Evolutionary conservation across 1,140 invertebrate species (phyloP).

Genomic region (Venturia canescens): DNA sequence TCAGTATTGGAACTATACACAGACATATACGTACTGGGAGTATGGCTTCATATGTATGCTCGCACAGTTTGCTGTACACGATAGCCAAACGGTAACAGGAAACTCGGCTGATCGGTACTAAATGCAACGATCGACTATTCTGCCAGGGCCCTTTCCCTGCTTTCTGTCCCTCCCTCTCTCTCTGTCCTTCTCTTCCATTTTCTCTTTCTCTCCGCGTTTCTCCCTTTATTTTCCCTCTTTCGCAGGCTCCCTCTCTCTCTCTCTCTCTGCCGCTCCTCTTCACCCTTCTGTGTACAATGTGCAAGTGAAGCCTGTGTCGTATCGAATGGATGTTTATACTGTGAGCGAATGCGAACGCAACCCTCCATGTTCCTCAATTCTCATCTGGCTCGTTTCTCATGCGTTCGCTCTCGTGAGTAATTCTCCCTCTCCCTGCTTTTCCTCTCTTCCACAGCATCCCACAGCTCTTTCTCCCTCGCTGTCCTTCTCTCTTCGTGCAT

Average conservation of each 20-base stretch:
- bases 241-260: background rate
- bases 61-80: slow-evolving; percentile 40
- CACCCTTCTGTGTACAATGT: background rate
- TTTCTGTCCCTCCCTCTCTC: background rate
- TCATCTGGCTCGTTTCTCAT: slow-evolving; percentile 34
- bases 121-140: slow-evolving; percentile 37
- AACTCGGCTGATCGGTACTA: slow-evolving; percentile 49
- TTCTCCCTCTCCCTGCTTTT: background rate
- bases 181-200: background rate
- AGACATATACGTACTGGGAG: background rate
- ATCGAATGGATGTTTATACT: slow-evolving; percentile 39
- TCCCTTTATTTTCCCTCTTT: background rate
- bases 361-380: background rate
- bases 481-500: background rate
- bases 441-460: background rate
- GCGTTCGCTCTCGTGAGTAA: background rate
- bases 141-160: background rate
- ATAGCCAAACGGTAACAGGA: slow-evolving; percentile 47
- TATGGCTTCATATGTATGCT: slow-evolving; percentile 10
- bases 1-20: background rate
- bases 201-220: background rate
- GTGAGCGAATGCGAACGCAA: slow-evolving; percentile 29
- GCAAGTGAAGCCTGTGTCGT: slow-evolving; percentile 10
- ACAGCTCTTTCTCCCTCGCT: too few relatives aligned
- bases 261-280: background rate